Base-by-base conservation (phyloP, 2,113 vertebrate genomes). In the Platanista minor region DNA sequence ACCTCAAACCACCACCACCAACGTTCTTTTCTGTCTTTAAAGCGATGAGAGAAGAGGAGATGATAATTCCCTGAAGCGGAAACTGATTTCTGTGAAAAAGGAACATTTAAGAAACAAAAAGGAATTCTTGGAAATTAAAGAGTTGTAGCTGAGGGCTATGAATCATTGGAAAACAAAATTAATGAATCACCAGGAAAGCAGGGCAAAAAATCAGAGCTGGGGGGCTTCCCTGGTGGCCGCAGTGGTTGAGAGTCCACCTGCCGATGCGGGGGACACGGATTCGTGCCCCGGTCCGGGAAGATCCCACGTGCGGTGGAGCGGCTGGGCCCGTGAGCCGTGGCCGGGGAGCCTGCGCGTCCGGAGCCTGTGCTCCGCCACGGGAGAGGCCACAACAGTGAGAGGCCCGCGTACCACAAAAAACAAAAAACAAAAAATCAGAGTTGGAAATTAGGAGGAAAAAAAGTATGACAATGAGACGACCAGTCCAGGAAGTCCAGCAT, bases 51-150 rank as follows among this genome's bases (percentile, higher is more conserved):
- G 80, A 90, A 52, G 31, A 75, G 80, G 87, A 92, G 69, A 84
- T 66, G 77, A 8, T 49, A 81, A 6, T 72, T 94, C 10, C 11
- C 18, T 66, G 36, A 93, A 95, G 93, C 74, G 78, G 67, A 74
- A 93, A 57, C 27, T 89, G 69, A 93, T 89, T 93, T 57, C 33
- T 91, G 29, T 74, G n/a, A 80, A 52, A 72, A 91, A 83, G n/a
- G 72, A 93, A 61, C 25, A 82, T 72, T 67, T 3, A 74, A 27
- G 52, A 69, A 81, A 72, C 21, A 66, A 67, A 85, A 87, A 74
- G 20, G 5, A 57, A 57, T 54, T 46, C 82, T 86, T 72, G 27
- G 39, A 91, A 89, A 82, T 69, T 87, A 64, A 93, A 96, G 71
- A 77, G 33, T 64, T 18, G 23, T 74, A 81, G 61, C 69, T 69